Conservation (phyloP, 2,797 vertebrate species). For the Eulemur coronatus region DNA sequence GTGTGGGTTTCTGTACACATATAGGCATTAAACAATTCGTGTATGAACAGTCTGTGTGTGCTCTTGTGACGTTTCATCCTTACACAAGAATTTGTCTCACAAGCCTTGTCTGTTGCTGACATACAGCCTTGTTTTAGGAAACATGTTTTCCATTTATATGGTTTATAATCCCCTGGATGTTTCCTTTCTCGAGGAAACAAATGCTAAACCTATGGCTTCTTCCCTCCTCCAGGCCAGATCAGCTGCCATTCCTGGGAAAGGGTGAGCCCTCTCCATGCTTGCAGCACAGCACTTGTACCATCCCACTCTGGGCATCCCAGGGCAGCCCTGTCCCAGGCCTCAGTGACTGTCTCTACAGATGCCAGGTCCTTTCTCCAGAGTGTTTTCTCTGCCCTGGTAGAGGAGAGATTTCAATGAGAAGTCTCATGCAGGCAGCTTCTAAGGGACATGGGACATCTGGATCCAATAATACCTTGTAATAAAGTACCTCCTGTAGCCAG, state of each 20-base stretch:
- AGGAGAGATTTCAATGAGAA: slow-evolving; percentile 29
- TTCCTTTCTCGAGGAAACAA: slow-evolving; percentile 62
- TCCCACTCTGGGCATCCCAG: background rate
- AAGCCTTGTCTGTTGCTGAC: slow-evolving; percentile 48
- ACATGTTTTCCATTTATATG: slow-evolving; percentile 71
- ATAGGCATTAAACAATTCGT: background rate
- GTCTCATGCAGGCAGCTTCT: background rate
- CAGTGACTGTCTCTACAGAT: background rate
- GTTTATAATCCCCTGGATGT: slow-evolving; percentile 66
- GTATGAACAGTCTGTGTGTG: background rate
- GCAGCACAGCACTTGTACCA: background rate
- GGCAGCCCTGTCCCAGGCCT: background rate
- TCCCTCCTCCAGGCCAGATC: background rate
- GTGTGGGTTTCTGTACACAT: background rate
- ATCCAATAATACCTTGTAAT: slow-evolving; percentile 35
- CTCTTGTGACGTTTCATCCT: slow-evolving; percentile 45
- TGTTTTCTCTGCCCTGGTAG: background rate
- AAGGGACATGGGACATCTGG: slow-evolving; percentile 53
- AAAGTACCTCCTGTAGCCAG: slow-evolving; percentile 37
- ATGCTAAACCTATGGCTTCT: background rate
- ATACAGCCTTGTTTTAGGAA: slow-evolving; percentile 62
- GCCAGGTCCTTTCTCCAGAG: background rate
- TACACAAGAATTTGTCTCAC: slow-evolving; percentile 58
- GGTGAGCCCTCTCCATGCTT: background rate
- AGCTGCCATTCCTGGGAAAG: slow-evolving; percentile 46